Evolutionary conservation across 2,797 vertebrate genomes (phyloP).

Genomic region (Borostomias antarcticus): DNA sequence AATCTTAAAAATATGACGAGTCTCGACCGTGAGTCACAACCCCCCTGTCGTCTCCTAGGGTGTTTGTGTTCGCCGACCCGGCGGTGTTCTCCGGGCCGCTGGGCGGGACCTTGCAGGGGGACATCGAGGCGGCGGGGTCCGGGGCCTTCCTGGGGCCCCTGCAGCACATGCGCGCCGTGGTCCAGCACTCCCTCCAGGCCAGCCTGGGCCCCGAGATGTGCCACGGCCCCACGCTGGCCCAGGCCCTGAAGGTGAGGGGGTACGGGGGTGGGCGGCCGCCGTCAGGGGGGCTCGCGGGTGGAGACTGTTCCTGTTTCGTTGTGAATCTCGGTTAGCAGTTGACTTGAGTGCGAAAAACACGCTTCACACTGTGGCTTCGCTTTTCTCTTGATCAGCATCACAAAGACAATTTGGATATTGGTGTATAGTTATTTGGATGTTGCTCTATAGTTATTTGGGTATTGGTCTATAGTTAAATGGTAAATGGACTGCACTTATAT

Average conservation of each 20-base stretch:
- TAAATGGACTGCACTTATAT: too few species aligned
- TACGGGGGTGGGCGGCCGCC: too few species aligned
- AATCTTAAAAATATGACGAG: background rate
- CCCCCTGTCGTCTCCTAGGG: conserved; percentile 61
- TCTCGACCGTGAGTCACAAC: background rate
- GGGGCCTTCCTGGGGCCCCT: conserved; percentile 57
- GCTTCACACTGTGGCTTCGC: too few species aligned
- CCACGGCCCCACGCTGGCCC: conserved; percentile 61
- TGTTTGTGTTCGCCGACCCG: conserved; percentile 91
- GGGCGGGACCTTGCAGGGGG: conserved; percentile 72
- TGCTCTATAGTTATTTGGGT: too few species aligned
- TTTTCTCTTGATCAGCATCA: too few species aligned
- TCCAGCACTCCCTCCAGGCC: conserved; percentile 84
- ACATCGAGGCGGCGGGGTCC: conserved; percentile 71
- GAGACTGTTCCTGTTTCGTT: too few species aligned
- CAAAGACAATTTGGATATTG: too few species aligned
- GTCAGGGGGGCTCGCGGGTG: too few species aligned
- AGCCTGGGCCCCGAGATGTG: conserved; percentile 79
- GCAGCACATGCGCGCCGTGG: conserved; percentile 70
- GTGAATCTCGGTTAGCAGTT: too few species aligned
- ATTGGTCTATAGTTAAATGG: too few species aligned
- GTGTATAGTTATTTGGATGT: too few species aligned
- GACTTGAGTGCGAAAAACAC: too few species aligned
- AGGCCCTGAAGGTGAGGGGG: conserved; percentile 78
- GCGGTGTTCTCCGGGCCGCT: conserved; percentile 82